Percentiles rank a stretch among this genome's conserved stretches.
Evolutionary conservation across 2,113 vertebrate species (phyloP).

Genomic region (Malurus cyaneus): DNA sequence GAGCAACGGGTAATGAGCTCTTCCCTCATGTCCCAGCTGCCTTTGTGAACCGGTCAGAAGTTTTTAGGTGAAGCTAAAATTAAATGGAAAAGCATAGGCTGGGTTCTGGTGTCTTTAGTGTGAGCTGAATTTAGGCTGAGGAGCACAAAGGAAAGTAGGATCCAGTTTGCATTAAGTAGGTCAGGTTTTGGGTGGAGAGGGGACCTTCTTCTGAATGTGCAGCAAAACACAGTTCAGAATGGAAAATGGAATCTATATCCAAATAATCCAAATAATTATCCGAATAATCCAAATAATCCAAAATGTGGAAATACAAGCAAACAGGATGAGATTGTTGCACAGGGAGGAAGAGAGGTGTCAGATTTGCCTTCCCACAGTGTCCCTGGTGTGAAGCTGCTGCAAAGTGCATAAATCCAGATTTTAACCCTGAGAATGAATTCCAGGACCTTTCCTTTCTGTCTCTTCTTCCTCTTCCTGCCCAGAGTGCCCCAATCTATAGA

Average conservation of each 20-base stretch:
- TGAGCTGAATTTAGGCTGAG: not conserved
- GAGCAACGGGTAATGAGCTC: constrained; percentile 2
- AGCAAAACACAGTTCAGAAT: rapidly evolving
- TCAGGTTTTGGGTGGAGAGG: not conserved
- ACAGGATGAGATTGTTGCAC: not conserved
- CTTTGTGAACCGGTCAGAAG: not conserved
- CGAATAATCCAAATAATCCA: not conserved
- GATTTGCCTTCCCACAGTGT: not conserved
- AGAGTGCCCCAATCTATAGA: not conserved
- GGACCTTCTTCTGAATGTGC: not conserved
- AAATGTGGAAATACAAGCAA: not conserved
- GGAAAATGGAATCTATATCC: not conserved
- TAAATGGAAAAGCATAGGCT: not conserved
- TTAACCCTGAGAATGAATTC: not conserved
- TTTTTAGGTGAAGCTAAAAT: not conserved
- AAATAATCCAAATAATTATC: not conserved
- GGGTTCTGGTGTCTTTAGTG: not conserved
- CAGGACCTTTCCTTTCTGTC: not conserved
- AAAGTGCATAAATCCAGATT: not conserved
- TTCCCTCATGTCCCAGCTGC: not conserved
- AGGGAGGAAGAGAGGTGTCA: not conserved
- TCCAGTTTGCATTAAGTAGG: not conserved
- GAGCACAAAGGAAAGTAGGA: not conserved
- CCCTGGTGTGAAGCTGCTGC: not conserved
- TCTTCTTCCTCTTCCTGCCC: not conserved